A percentile compares a stretch with the other conserved stretches of the same genome.
Evolutionary conservation across 2,797 vertebrate genomes (phyloP).

Genomic region (Ibycter americanus): DNA sequence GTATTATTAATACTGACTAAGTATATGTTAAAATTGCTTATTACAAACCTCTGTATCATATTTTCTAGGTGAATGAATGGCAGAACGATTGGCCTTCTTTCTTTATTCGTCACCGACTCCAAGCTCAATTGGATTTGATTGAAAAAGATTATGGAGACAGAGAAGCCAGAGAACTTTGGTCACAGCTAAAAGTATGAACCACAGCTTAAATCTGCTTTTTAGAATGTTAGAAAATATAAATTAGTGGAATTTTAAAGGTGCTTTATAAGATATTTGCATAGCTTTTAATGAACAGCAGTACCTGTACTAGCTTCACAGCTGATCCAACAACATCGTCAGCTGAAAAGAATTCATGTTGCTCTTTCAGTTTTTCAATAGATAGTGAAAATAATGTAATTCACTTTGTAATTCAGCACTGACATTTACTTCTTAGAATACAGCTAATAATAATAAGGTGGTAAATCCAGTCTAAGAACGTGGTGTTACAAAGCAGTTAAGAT

Average conservation of each 20-base stretch:
- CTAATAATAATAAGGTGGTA: neutral
- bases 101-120: conserved; percentile 85
- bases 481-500: neutral
- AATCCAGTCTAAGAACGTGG: neutral
- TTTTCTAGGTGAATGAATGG: conserved; percentile 89
- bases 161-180: conserved; percentile 89
- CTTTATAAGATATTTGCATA: neutral
- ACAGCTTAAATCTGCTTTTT: neutral
- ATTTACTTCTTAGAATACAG: neutral
- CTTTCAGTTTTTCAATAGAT: neutral
- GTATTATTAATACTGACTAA: neutral
- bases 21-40: neutral
- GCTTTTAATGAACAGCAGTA: neutral
- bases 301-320: neutral
- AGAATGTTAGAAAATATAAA: neutral
- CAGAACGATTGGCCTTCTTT: conserved; percentile 91
- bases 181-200: conserved; percentile 86
- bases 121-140: conserved; percentile 87
- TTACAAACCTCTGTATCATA: neutral
- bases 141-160: conserved; percentile 90
- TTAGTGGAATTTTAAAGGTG: neutral
- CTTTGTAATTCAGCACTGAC: neutral
- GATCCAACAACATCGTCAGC: neutral
- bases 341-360: neutral
- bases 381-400: neutral